Base-by-base conservation (phyloP, 2,113 vertebrate genomes). In the Sinocyclocheilus rhinocerous region DNA sequence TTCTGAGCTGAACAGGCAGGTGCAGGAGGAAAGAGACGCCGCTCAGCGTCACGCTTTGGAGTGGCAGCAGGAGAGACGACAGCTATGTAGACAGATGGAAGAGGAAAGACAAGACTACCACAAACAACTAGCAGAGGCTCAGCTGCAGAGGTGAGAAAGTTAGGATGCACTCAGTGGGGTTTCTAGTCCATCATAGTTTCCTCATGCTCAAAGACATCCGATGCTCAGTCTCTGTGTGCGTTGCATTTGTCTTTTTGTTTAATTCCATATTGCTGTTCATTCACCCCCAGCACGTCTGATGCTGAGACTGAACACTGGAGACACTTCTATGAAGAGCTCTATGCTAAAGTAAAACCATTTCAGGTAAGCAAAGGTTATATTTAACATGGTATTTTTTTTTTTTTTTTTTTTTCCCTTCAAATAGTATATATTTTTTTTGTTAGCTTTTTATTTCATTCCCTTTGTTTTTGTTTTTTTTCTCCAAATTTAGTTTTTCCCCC, bases 261-360 rank as follows among this genome's bases (percentile, higher is more conserved):
- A 50, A 65, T 48, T 1, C 12, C 10, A 6, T 52, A 20, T 52
- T 76, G 26, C 59, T 42, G 10, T 65, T 18, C 24, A 7, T 83
- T 77, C 4, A 61, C 45, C 20, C 15, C 29, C 78, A 94, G 95
- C 84, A 82, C 87, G 24, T 76, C 65, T 0, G 0, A 83, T 48
- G 89, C 91, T 9, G 96, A 97, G 89, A 90, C 88, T 0, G 86
- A 91, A 39, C 73, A 90, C 52, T 99, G 97, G 97, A 96, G 87
- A 90, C 91, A 90, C 12, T 93, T 94, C 1, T 99, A 97, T 79
- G 96, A 99, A 90, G 96, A 97, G 1, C 93, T 99, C 0, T 92
- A 94, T 87, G 92, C 95, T 20, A 99, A 99, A 95, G 96, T 97
- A 2, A 96, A 95, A 55, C 98, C 98, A 77, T 99, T 99, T 89